These are phyloP conservation scores for Fistularia commersonii DNA, from an alignment of 2,797 vertebrate genomes.

Conservation along the genomic window DNA sequence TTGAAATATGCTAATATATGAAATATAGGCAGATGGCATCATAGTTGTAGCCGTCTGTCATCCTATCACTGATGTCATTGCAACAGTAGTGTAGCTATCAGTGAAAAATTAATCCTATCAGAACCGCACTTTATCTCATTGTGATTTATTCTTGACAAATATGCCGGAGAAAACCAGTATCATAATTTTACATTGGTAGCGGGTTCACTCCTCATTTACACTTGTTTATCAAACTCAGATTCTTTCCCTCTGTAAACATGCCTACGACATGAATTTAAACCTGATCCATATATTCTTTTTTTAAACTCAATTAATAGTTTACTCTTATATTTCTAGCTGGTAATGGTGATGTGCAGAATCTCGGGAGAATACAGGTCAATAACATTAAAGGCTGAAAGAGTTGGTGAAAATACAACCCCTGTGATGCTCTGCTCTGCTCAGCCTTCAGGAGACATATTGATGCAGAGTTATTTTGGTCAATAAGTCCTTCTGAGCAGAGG, in stretches of 20 bases:
- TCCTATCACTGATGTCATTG: constrained; percentile 65
- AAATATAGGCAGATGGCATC: constrained; percentile 62
- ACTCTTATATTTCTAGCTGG: constrained; percentile 21
- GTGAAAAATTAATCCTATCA: constrained; percentile 54
- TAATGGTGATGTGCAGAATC: constrained; percentile 45
- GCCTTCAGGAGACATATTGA: constrained; percentile 78
- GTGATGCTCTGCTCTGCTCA: constrained; percentile 59
- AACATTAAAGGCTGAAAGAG: constrained; percentile 57
- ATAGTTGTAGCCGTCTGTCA: constrained; percentile 64
- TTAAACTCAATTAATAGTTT: no score
- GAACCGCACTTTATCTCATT: constrained; percentile 50
- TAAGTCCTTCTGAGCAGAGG: constrained; percentile 75
- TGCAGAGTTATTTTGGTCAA: constrained; percentile 79
- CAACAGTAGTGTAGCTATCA: constrained; percentile 53
- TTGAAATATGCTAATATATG: constrained; percentile 56
- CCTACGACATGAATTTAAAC: constrained; percentile 20
- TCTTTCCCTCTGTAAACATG: constrained; percentile 12
- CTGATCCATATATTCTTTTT: no score
- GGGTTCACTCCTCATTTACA: constrained; percentile 9
- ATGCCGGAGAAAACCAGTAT: constrained; percentile 26
- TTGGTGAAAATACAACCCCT: constrained; percentile 68
- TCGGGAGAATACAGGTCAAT: constrained; percentile 61
- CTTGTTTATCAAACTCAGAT: constrained; percentile 14
- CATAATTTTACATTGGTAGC: constrained; percentile 33
- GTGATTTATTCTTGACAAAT: constrained; percentile 37